These are phyloP conservation scores for Esox masquinongy DNA, from an alignment of 2,797 vertebrate species.

Conservation along the genomic window DNA sequence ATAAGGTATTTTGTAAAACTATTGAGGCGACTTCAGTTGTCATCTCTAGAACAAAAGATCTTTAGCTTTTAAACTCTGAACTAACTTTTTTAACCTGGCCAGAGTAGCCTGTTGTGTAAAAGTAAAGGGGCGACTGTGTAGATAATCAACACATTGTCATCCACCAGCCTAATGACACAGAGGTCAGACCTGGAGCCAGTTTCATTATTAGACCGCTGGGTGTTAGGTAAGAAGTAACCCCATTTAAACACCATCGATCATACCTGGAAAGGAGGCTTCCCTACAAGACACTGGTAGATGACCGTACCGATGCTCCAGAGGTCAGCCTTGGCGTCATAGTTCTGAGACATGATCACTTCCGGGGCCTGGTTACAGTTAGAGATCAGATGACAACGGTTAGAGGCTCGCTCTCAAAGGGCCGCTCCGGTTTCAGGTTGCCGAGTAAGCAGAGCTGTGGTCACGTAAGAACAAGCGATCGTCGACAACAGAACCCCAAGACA, in stretches of 20 bases:
- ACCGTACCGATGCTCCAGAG: conserved; percentile 98
- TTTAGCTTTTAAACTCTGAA: too few relatives aligned
- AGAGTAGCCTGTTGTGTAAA: too few relatives aligned
- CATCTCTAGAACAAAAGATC: too few relatives aligned
- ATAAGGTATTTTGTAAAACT: not conserved
- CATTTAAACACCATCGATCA: not conserved
- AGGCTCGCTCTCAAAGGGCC: not conserved
- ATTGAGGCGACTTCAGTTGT: too few relatives aligned
- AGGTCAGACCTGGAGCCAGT: too few relatives aligned
- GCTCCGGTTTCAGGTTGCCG: conserved; percentile 6
- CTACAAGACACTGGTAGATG: conserved; percentile 96
- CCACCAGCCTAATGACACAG: too few relatives aligned
- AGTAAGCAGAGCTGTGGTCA: conserved; percentile 5
- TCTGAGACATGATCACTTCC: conserved; percentile 98
- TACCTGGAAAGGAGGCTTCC: conserved; percentile 98
- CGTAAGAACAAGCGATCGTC: not conserved
- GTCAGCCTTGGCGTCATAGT: conserved; percentile 95
- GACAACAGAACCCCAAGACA: not conserved
- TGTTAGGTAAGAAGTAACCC: too few relatives aligned
- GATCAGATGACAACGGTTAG: not conserved
- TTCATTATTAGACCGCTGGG: too few relatives aligned
- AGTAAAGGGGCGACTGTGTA: too few relatives aligned
- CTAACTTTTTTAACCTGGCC: too few relatives aligned
- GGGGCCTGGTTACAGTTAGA: conserved; percentile 79
- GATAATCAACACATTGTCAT: too few relatives aligned